Conservation (phyloP, 2,888 invertebrate species). For the Hydropsyche betteni region DNA sequence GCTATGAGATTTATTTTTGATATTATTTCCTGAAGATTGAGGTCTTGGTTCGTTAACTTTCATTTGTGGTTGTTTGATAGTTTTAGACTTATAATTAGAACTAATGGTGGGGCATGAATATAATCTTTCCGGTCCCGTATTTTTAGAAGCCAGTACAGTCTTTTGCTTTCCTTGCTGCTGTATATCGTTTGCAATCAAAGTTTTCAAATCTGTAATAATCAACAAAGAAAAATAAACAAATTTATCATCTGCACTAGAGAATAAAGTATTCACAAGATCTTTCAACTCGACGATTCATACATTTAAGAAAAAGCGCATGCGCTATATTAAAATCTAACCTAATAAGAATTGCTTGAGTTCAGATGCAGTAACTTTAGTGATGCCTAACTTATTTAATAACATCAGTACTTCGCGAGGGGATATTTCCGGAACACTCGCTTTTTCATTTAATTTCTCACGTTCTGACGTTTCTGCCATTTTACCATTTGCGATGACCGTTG, state of each 20-base stretch:
- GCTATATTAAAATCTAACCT: constrained; percentile 62
- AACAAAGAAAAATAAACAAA: too few species aligned
- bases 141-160: constrained; percentile 51
- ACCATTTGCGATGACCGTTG: too few species aligned
- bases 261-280: too few species aligned
- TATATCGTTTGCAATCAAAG: constrained; percentile 71
- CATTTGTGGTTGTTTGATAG: constrained; percentile 26
- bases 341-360: constrained; percentile 81
- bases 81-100: constrained; percentile 61
- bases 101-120: constrained; percentile 64
- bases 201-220: constrained; percentile 69
- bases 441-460: constrained; percentile 54
- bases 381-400: constrained; percentile 79
- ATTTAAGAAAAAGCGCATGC: constrained; percentile 31
- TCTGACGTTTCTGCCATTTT: neutral
- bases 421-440: constrained; percentile 62
- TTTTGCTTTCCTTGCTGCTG: constrained; percentile 57
- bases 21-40: neutral
- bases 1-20: neutral
- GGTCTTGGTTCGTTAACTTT: neutral
- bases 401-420: constrained; percentile 78
- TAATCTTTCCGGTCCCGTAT: constrained; percentile 60
- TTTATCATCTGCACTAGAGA: neutral
- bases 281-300: neutral
- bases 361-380: constrained; percentile 76